Conservation (phyloP, 1,140 invertebrate species). For the Papilio xuthus region DNA sequence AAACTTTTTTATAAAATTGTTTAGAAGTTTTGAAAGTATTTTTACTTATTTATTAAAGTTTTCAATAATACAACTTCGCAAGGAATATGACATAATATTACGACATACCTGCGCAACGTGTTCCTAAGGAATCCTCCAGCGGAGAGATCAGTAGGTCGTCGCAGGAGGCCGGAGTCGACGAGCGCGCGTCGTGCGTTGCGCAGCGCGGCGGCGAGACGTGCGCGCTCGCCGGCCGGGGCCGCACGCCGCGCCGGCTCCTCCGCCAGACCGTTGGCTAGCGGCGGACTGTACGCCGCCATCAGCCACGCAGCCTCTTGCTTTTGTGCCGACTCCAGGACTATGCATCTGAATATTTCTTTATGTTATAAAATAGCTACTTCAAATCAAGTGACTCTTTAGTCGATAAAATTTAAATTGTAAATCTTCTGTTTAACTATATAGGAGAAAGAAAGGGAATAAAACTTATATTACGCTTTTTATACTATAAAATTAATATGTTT, state of each 20-base stretch:
- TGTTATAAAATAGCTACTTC: not conserved
- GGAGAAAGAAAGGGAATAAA: too few species aligned
- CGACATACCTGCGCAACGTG: conserved; percentile 86
- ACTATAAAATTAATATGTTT: not conserved
- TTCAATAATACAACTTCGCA: too few species aligned
- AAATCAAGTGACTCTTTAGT: too few species aligned
- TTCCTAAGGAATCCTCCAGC: conserved; percentile 92
- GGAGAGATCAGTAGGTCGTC: conserved; percentile 89
- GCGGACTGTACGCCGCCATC: conserved; percentile 95
- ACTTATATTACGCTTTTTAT: not conserved
- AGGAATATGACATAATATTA: too few species aligned
- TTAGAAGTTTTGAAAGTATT: too few species aligned
- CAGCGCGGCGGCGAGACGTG: conserved; percentile 69
- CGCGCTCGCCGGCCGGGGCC: conserved; percentile 69
- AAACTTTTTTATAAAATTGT: too few species aligned
- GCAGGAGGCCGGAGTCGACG: conserved; percentile 91
- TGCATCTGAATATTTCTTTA: conserved; percentile 86
- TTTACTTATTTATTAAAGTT: too few species aligned
- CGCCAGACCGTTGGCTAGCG: conserved; percentile 92
- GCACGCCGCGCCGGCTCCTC: conserved; percentile 83
- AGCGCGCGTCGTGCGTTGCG: conserved; percentile 89
- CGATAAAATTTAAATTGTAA: too few species aligned
- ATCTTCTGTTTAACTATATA: too few species aligned
- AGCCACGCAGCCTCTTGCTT: conserved; percentile 96
- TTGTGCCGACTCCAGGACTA: conserved; percentile 95